A percentile compares a stretch with the other conserved stretches of the same genome.
Conservation (phyloP, 2,797 vertebrate species). For the Typhlichthys eigenmanni region DNA sequence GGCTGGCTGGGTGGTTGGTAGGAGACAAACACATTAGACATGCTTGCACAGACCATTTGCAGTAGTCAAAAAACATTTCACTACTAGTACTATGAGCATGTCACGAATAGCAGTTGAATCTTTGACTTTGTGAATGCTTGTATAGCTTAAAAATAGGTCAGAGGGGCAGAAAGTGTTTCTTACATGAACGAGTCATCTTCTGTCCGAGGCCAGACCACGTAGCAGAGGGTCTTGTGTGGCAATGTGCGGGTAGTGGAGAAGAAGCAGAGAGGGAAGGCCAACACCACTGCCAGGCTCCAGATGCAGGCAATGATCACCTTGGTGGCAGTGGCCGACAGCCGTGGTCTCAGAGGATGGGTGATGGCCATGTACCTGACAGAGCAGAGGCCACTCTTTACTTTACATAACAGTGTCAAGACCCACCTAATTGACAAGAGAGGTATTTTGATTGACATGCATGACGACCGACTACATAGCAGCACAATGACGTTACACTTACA, state of each 20-base stretch:
- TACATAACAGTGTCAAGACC: too few species aligned
- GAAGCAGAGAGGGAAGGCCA: constrained; percentile 94
- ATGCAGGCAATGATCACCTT: constrained; percentile 90
- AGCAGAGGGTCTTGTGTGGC: constrained; percentile 89
- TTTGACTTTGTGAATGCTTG: too few species aligned
- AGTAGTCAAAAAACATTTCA: too few species aligned
- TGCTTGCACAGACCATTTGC: too few species aligned
- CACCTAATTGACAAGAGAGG: too few species aligned
- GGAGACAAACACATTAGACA: too few species aligned
- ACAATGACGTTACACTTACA: too few species aligned
- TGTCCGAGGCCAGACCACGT: constrained; percentile 89
- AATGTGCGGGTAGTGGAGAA: constrained; percentile 86
- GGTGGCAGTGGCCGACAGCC: constrained; percentile 91
- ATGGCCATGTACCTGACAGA: constrained; percentile 93
- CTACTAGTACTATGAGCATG: too few species aligned
- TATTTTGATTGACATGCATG: too few species aligned
- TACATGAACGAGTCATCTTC: constrained; percentile 87
- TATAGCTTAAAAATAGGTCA: neutral
- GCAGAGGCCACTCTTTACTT: constrained; percentile 8
- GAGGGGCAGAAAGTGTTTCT: constrained; percentile 52
- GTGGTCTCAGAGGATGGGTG: constrained; percentile 94
- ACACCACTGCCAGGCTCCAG: constrained; percentile 91
- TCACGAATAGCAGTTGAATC: too few species aligned
- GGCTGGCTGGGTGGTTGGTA: too few species aligned
- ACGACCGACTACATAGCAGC: too few species aligned